Conservation (phyloP, 2,797 vertebrate genomes). For the Lagorchestes hirsutus region DNA sequence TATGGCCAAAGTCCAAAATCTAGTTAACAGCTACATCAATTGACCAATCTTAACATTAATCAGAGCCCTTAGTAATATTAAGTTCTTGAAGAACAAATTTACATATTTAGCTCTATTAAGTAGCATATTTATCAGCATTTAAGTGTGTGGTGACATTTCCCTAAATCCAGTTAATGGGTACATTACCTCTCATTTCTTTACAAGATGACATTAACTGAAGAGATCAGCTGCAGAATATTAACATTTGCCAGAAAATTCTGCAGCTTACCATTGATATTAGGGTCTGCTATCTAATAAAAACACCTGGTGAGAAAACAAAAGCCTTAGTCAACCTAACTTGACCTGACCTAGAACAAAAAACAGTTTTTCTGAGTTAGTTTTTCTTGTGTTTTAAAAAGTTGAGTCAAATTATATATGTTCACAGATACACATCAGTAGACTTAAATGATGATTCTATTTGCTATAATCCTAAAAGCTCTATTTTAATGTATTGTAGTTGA, state of each 20-base stretch:
- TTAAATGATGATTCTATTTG: background rate
- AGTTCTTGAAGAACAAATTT: constrained; percentile 45
- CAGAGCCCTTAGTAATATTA: constrained; percentile 38
- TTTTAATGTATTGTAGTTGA: constrained; percentile 10
- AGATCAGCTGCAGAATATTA: constrained; percentile 5
- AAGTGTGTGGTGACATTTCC: background rate
- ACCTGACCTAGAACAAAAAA: background rate
- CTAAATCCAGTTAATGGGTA: constrained; percentile 49
- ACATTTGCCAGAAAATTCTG: background rate
- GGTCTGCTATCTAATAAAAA: constrained; percentile 25
- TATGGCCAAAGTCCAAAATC: constrained; percentile 63
- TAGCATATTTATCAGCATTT: constrained; percentile 49
- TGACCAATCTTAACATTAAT: constrained; percentile 34
- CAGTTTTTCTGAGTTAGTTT: constrained; percentile 4
- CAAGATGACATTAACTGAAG: constrained; percentile 50
- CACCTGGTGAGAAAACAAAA: constrained; percentile 31
- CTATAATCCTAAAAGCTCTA: background rate
- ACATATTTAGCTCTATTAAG: constrained; percentile 38
- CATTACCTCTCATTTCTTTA: constrained; percentile 14
- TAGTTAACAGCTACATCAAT: constrained; percentile 41
- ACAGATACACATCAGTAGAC: background rate
- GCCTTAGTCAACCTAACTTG: constrained; percentile 18
- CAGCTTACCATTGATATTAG: background rate
- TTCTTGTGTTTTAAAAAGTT: constrained; percentile 28
- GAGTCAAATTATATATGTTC: background rate